phyloP scores from a whole-genome alignment of 2,113 vertebrate species.

The Perognathus longimembris region DNA sequence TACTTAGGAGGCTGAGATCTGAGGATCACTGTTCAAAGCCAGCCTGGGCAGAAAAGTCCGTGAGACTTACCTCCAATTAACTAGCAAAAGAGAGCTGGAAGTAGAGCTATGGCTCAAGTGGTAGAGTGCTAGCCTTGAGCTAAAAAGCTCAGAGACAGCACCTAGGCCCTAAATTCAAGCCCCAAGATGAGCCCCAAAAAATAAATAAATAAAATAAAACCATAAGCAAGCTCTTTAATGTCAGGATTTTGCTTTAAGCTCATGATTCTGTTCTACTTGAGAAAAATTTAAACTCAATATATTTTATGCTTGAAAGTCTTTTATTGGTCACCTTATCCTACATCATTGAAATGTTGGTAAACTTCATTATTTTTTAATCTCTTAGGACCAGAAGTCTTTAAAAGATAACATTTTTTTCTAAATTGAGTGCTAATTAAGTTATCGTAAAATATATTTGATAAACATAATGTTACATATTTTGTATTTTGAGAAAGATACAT shows the following conservation, averaged over 20 bases:
- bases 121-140: too few relatives aligned
- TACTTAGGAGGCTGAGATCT: too few relatives aligned
- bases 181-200: too few relatives aligned
- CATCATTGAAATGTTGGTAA: background rate
- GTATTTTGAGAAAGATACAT: slow-evolving; percentile 63
- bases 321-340: slow-evolving; percentile 72
- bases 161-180: too few relatives aligned
- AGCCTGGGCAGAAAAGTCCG: too few relatives aligned
- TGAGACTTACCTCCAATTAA: too few relatives aligned
- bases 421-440: slow-evolving; percentile 64
- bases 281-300: slow-evolving; percentile 57
- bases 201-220: too few relatives aligned
- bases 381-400: slow-evolving; percentile 37
- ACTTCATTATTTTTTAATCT: slow-evolving; percentile 64
- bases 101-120: too few relatives aligned
- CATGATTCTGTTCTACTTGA: slow-evolving; percentile 43
- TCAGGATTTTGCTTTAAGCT: slow-evolving; percentile 54
- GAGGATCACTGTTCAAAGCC: too few relatives aligned
- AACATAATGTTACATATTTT: slow-evolving; percentile 48
- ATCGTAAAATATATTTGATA: slow-evolving; percentile 60
- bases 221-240: slow-evolving; percentile 15
- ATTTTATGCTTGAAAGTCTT: slow-evolving; percentile 63
- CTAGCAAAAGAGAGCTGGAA: too few relatives aligned
- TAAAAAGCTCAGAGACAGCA: too few relatives aligned
- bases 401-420: slow-evolving; percentile 65